phyloP scores from a whole-genome alignment of 2,113 vertebrate species.

The Megaleporinus macrocephalus region DNA sequence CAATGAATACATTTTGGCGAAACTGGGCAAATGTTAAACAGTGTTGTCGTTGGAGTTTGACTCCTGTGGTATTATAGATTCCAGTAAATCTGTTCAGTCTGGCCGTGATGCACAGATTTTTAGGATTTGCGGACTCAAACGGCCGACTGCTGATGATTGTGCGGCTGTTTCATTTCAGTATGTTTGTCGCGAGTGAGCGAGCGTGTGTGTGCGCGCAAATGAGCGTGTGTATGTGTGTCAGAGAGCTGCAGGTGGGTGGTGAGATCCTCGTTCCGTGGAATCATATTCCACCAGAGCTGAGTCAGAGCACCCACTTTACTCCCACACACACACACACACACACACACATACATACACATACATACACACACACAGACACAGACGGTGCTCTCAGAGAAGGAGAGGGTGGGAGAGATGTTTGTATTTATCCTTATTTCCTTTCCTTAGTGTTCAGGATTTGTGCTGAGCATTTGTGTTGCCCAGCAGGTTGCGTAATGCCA shows the following conservation, averaged over 20 bases:
- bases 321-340: conserved; percentile 28
- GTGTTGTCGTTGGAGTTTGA: not conserved
- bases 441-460: not conserved
- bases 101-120: not conserved
- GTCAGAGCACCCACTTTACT: conserved; percentile 50
- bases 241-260: conserved; percentile 49
- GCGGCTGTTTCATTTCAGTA: not conserved
- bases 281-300: conserved; percentile 48
- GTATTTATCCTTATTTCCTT: conserved; percentile 14
- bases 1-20: not conserved
- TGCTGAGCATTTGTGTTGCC: not conserved
- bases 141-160: not conserved
- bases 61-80: not conserved
- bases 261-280: conserved; percentile 38
- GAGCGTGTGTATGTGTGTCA: not conserved
- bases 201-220: not conserved
- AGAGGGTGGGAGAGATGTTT: conserved; percentile 6
- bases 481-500: not conserved
- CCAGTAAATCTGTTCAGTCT: not conserved
- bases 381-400: not conserved
- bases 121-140: not conserved
- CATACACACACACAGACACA: conserved; percentile 16
- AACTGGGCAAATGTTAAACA: not conserved
- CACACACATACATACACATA: not conserved
- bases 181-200: not conserved